Evolutionary conservation across 2,113 vertebrate species (phyloP).

Genomic region (Urocolius indicus): DNA sequence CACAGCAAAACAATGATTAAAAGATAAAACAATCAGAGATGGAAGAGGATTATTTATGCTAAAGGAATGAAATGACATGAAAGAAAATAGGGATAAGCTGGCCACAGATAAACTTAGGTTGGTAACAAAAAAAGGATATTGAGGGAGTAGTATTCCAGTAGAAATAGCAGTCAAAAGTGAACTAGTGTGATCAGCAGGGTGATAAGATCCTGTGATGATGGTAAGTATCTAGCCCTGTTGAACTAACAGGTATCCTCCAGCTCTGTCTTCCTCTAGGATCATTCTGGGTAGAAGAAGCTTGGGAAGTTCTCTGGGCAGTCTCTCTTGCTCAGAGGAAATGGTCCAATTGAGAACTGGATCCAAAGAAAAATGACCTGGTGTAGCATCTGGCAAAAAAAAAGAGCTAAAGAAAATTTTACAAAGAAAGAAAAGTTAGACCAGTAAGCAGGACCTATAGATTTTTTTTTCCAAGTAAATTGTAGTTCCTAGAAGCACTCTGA

Average conservation of each 20-base stretch:
- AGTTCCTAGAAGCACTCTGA: not conserved
- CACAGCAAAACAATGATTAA: not conserved
- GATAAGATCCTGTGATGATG: not conserved
- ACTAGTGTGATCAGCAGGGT: not conserved
- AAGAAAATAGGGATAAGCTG: not conserved
- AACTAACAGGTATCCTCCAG: not conserved
- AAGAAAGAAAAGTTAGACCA: not conserved
- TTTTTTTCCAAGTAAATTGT: not conserved
- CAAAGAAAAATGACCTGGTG: not conserved
- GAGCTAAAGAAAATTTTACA: not conserved
- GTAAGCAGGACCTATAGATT: not conserved
- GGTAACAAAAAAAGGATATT: not conserved
- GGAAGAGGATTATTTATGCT: not conserved
- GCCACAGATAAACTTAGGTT: not conserved
- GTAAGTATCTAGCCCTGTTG: not conserved
- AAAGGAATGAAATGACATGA: not conserved
- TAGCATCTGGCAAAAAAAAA: not conserved
- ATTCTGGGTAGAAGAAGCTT: not conserved
- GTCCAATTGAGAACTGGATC: not conserved
- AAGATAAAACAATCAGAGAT: not conserved
- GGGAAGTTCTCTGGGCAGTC: not conserved
- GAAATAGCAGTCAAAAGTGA: not conserved
- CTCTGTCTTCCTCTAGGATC: not conserved
- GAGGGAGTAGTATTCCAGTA: not conserved
- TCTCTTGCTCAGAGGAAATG: not conserved